Conservation (phyloP, 2,888 invertebrate species). For the Parnassius smintheus region DNA sequence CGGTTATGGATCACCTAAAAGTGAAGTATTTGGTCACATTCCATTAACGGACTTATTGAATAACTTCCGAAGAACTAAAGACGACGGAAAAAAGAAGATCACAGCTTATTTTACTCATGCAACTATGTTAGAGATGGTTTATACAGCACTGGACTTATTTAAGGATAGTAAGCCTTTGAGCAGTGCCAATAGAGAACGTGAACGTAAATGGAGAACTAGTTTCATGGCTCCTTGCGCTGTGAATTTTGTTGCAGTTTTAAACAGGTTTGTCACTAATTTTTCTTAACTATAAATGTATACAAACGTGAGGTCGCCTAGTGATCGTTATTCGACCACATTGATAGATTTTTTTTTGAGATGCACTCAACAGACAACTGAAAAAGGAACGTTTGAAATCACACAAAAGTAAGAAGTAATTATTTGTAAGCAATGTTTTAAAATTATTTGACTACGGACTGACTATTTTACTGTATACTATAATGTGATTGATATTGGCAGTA, state of each 20-base stretch:
- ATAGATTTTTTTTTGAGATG: too few species aligned
- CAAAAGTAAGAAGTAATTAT: too few species aligned
- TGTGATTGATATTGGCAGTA: too few species aligned
- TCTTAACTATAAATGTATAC: too few species aligned
- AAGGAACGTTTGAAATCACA: too few species aligned
- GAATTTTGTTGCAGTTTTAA: constrained; percentile 87
- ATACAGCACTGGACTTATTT: constrained; percentile 84
- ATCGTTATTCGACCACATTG: too few species aligned
- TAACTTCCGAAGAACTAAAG: constrained; percentile 67
- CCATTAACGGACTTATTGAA: constrained; percentile 84
- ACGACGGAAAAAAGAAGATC: constrained; percentile 69
- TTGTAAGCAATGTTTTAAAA: too few species aligned
- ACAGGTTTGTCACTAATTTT: constrained; percentile 66
- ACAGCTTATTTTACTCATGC: constrained; percentile 86
- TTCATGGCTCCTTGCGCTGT: constrained; percentile 84
- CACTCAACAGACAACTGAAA: too few species aligned
- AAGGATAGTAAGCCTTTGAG: constrained; percentile 82
- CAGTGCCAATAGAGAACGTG: constrained; percentile 79
- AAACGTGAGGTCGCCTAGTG: too few species aligned
- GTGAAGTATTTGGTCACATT: constrained; percentile 84
- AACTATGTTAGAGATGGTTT: constrained; percentile 82
- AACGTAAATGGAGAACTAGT: constrained; percentile 86
- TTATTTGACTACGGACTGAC: too few species aligned
- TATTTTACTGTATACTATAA: too few species aligned
- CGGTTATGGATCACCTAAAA: constrained; percentile 73